Conservation (phyloP, 2,113 vertebrate species). For the Notarius quadriscutis region DNA sequence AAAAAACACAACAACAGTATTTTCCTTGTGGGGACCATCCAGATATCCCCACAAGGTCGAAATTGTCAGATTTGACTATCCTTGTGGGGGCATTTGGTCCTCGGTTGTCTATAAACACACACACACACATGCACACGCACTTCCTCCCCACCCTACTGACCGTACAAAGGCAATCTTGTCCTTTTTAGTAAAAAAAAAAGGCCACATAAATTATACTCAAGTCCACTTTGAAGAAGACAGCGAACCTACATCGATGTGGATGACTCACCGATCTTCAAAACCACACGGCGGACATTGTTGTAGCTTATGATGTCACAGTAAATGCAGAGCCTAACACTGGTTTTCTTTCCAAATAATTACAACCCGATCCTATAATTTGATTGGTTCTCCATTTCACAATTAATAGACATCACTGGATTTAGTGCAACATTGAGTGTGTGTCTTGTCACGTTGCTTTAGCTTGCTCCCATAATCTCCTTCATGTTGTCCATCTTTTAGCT, state of each 20-base stretch:
- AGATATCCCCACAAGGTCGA: too few relatives aligned
- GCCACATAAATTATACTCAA: background rate
- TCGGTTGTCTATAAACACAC: too few relatives aligned
- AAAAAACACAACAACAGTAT: too few relatives aligned
- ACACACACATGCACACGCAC: background rate
- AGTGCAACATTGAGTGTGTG: background rate
- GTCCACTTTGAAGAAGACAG: background rate
- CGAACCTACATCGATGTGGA: background rate
- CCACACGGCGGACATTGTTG: background rate
- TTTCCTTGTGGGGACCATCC: too few relatives aligned
- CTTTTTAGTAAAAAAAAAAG: background rate
- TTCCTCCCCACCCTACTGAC: constrained; percentile 46
- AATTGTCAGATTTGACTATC: too few relatives aligned
- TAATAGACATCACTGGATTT: background rate
- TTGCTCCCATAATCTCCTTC: background rate
- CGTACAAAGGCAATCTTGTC: background rate
- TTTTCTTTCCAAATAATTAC: background rate
- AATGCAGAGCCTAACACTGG: background rate
- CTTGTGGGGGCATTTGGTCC: too few relatives aligned
- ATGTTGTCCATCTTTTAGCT: background rate
- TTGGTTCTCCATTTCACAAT: background rate
- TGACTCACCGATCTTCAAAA: background rate
- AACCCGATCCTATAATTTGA: background rate
- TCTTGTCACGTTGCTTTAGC: background rate
- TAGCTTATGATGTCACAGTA: background rate